Percentiles rank a stretch among this genome's conserved stretches.
These are phyloP conservation scores for Cyprinodon tularosa DNA, from an alignment of 2,113 vertebrate genomes.

Conservation along the genomic window DNA sequence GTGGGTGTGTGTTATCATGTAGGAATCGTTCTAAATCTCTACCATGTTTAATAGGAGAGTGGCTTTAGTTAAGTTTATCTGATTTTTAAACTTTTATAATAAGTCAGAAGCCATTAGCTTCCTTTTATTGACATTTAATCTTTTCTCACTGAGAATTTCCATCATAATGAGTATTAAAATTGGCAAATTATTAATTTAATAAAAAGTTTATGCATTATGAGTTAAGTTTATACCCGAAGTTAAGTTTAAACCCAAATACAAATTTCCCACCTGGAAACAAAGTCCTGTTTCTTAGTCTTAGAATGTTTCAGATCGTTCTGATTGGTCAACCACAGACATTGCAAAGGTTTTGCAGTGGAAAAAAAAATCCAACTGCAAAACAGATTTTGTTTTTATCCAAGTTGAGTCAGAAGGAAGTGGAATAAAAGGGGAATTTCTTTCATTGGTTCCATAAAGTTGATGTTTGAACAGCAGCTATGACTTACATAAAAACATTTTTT, in stretches of 20 bases:
- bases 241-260: slow-evolving; percentile 10
- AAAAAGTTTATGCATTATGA: not conserved
- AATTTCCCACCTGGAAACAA: slow-evolving; percentile 16
- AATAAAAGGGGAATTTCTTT: not conserved
- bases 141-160: slow-evolving; percentile 37
- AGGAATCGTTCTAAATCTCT: slow-evolving; percentile 45
- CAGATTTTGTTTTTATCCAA: slow-evolving; percentile 13
- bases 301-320: slow-evolving; percentile 15
- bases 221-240: no score
- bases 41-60: slow-evolving; percentile 61
- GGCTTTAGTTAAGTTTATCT: slow-evolving; percentile 67
- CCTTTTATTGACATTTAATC: slow-evolving; percentile 46
- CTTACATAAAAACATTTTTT: not conserved
- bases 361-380: slow-evolving; percentile 34
- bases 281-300: not conserved
- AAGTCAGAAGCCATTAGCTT: slow-evolving; percentile 53
- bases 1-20: not conserved
- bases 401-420: slow-evolving; percentile 10
- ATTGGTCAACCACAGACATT: slow-evolving; percentile 39
- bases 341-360: slow-evolving; percentile 7
- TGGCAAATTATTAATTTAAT: slow-evolving; percentile 26
- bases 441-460: not conserved
- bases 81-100: slow-evolving; percentile 52
- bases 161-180: slow-evolving; percentile 44
- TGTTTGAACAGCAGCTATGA: not conserved